Conservation (phyloP, 2,888 invertebrate species). For the Lymantria dispar region DNA sequence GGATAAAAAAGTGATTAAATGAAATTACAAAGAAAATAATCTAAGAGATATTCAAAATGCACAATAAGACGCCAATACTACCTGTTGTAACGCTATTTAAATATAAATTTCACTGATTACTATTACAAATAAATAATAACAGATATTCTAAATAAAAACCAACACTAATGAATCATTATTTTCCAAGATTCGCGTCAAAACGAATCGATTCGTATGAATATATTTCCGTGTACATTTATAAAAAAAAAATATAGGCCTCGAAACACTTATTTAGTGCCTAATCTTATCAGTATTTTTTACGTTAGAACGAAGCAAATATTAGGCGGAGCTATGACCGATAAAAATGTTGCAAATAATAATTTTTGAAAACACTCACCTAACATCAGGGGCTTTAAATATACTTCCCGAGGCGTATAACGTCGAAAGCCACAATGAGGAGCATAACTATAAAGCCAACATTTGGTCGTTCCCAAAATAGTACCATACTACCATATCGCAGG, state of each 20-base stretch:
- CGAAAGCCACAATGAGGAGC: constrained; percentile 48
- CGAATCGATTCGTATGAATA: constrained; percentile 13
- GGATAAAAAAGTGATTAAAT: too few species aligned
- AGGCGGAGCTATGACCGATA: constrained; percentile 58
- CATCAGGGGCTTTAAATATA: constrained; percentile 12
- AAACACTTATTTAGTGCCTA: constrained; percentile 21
- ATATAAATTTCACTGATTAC: too few species aligned
- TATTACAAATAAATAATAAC: neutral
- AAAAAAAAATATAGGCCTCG: constrained; percentile 32
- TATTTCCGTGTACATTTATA: constrained; percentile 24
- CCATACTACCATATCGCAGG: constrained; percentile 68
- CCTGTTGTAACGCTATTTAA: too few species aligned
- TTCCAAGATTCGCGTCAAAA: constrained; percentile 8
- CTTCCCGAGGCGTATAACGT: constrained; percentile 23
- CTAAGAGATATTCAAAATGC: too few species aligned
- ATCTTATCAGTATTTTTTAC: constrained; percentile 37
- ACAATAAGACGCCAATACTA: neutral
- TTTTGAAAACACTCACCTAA: constrained; percentile 31
- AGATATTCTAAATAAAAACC: neutral
- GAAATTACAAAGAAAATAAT: too few species aligned
- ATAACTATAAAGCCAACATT: constrained; percentile 67
- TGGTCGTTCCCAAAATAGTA: constrained; percentile 78
- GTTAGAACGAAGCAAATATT: constrained; percentile 42
- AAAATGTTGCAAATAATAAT: constrained; percentile 30
- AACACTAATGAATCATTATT: constrained; percentile 15